Evolutionary conservation across 2,888 invertebrate genomes (phyloP).

Genomic region (Lepas anatifera): DNA sequence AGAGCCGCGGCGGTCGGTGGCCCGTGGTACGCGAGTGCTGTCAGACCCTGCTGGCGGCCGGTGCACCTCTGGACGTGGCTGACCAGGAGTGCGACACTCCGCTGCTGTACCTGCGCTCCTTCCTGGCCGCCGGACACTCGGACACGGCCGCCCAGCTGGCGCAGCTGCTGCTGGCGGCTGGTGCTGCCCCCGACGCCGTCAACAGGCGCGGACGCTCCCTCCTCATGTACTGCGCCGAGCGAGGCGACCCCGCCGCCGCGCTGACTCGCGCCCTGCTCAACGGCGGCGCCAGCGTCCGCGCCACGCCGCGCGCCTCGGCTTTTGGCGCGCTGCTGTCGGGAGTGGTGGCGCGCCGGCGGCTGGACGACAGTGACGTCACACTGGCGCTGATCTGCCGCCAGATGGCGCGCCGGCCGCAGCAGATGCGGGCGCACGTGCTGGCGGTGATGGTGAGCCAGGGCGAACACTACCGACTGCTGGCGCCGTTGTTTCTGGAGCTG

Average conservation of each 20-base stretch:
- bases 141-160: slow-evolving; percentile 2
- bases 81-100: slow-evolving; percentile 9
- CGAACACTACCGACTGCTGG: slow-evolving; percentile 13
- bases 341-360: neutral
- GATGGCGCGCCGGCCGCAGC: slow-evolving; percentile 15
- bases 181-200: slow-evolving; percentile 13
- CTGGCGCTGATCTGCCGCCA: slow-evolving; percentile 14
- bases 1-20: neutral
- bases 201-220: slow-evolving; percentile 14
- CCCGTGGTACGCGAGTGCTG: neutral
- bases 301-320: slow-evolving; percentile 16
- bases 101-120: slow-evolving; percentile 6
- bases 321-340: slow-evolving; percentile 17
- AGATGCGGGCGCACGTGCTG: slow-evolving; percentile 15
- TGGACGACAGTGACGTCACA: slow-evolving; percentile 12
- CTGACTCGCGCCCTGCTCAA: slow-evolving; percentile 17
- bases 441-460: slow-evolving; percentile 16
- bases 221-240: slow-evolving; percentile 16
- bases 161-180: neutral
- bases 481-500: slow-evolving; percentile 17
- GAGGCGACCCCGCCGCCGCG: slow-evolving; percentile 1
- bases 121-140: neutral
- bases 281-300: slow-evolving; percentile 17
- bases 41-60: neutral
- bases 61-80: neutral